Base-by-base conservation (phyloP, 2,113 vertebrate genomes). In the Salvelinus namaycush region DNA sequence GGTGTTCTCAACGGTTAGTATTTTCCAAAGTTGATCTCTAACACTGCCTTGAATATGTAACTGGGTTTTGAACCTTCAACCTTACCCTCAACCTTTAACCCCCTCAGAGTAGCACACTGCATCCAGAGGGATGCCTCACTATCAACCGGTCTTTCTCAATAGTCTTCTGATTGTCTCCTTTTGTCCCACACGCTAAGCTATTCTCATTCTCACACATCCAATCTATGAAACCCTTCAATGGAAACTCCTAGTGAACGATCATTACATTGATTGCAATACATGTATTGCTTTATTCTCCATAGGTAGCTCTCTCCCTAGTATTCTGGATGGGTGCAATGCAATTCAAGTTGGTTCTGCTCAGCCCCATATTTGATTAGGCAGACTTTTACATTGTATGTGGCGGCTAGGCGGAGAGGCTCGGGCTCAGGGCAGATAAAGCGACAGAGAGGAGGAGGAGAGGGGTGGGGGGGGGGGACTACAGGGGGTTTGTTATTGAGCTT, bases 281-380 rank as follows among this genome's bases (percentile, higher is more conserved):
- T 78, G 78, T 73, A 74, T 54, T 67, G 2, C 13, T 18, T 73
- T 89, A 18, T 54, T 89, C 83, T 77, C 59, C 74, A 57, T 69
- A 79, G 72, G 16, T 22, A 62, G 60, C 49, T 72, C 51, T 49
- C 70, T 81, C 51, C 51, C 12, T 44, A 11, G 39, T 54, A 79
- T 80, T 81, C 68, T 76, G 76, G 71, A 86, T 73, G 76, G 68
- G 64, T 86, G 80, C 84, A 18, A 18, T 54, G 49, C 12, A 54
- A 54, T 54, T 16, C 12, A 83, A 85, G 87, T 79, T 72, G 81
- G 75, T 80, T 83, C 70, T 67, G 75, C 81, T 76, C 29, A 54
- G 86, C 82, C 75, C 70, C 82, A 90, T 87, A 93, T 93, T 44
- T 94, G 92, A 93, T 93, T 93, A 93, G 89, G 75, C 87, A 88